Base-by-base conservation (phyloP, 2,113 vertebrate genomes). In the Mus spicilegus region DNA sequence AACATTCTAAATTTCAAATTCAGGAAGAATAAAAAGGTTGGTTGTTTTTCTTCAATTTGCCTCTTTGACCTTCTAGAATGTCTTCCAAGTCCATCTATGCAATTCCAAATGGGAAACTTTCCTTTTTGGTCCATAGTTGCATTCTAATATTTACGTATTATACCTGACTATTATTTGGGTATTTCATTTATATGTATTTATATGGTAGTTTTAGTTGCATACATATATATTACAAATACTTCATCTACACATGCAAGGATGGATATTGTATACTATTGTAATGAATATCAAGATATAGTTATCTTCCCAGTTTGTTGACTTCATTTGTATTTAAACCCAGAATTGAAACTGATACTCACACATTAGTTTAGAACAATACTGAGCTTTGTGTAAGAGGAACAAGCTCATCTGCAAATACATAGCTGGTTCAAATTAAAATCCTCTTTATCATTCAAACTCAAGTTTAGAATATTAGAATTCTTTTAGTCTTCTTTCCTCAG, bases 381-480 rank as follows among this genome's bases (percentile, higher is more conserved):
- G 28, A 80, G 36, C 78, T 91, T 97, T 95, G 24, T 70, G 76
- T 20, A 80, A 73, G n/a, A 87, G 26, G 39, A 94, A 81, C 8
- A 73, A n/a, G 20, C 70, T 95, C 26, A 77, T 69, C 70, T 95
- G 67, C 70, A 42, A 91, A 90, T 65, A 85, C 0, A 3, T 63
- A 13, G 19, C 26, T 88, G n/a, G 78, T 42, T 96, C 89, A 81
- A 72, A 81, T 91, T 81, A 89, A 88, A 92, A 88, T 67, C 88
- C 10, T 69, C 58, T 87, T 93, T 28, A 28, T 10, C 4, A 51
- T 94, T 72, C n/a, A 49, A 7, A 58, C 16, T 80, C 75, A 73
- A 80, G 33, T 67, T 75, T 85, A 63, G 24, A 92, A 63, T 85
- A 90, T 24, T 86, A 39, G 11, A 67, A 63, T 84, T 92, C n/a